Base-by-base conservation (phyloP, 2,797 vertebrate species). In the Heliangelus exortis region DNA sequence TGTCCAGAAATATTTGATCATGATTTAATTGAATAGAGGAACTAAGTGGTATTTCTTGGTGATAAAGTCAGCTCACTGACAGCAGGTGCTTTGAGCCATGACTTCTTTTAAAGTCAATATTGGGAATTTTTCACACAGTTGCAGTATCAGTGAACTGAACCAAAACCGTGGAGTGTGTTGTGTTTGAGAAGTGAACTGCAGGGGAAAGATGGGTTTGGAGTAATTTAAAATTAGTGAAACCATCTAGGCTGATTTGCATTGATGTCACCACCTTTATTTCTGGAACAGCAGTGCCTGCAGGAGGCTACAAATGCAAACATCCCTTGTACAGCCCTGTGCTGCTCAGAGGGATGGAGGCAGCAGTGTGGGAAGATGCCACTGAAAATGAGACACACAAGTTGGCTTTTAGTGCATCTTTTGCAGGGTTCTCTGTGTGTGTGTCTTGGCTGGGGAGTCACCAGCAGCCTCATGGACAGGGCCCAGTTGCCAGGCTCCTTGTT, bases 401-500 rank as follows among this genome's bases (percentile, higher is more conserved):
- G 1, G 4, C 26, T 9, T 76, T 8, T 3, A 39, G 48, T 23
- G 11, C 1, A 1, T 53, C 25, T 79, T 39, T 15, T 5, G 16
- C 8, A 20, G 26, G 6, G 2, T 2, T 18, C 2, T 15, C 3
- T 39, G 34, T 18, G 1, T 0, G 0, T 15, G 26, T 28, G 16
- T 81, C 53, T 84, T 43, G 57, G 57, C 53, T 43, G 15, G 26
- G 11, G 71, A 81, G 34, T 68, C 58, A 21, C 53, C 4, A 7
- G 71, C 81, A 84, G 11, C 33, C 31, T 36, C 23, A 21, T 53
- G 1, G 57, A 33, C 48, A 17, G 53, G 25, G 31, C 33, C 13
- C 48, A 2, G 25, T 36, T 72, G 39, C 22, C 43, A n/a, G 17
- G 9, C 34, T 77, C 5, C 1, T 4, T 47, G 10, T 4, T 47